Evolutionary conservation across 2,888 invertebrate genomes (phyloP).

Genomic region (Leptogaster cylindrica): DNA sequence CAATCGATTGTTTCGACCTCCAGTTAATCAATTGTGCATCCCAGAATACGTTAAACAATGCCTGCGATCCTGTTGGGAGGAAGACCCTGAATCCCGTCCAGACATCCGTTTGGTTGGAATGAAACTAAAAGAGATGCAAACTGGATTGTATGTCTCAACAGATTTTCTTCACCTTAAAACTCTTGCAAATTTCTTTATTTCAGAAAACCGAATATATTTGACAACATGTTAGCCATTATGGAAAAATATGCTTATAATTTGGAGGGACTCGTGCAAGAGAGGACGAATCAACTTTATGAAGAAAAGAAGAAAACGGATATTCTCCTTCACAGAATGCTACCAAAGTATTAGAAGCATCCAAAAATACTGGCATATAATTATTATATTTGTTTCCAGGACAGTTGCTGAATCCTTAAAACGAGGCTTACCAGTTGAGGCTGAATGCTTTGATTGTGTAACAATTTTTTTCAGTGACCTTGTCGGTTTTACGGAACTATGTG

Average conservation of each 20-base stretch:
- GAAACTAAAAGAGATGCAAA: slow-evolving; percentile 81
- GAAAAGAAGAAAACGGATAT: slow-evolving; percentile 88
- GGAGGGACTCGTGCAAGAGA: slow-evolving; percentile 81
- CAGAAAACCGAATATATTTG: slow-evolving; percentile 84
- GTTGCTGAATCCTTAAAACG: slow-evolving; percentile 81
- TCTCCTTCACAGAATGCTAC: slow-evolving; percentile 82
- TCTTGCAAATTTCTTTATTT: slow-evolving; percentile 39
- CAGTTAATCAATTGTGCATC: slow-evolving; percentile 69
- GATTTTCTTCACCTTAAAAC: no score
- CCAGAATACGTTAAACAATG: slow-evolving; percentile 78
- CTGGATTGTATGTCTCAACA: slow-evolving; percentile 64
- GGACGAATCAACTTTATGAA: slow-evolving; percentile 79
- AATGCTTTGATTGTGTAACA: slow-evolving; percentile 81
- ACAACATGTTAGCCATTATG: slow-evolving; percentile 90
- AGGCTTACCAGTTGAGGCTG: slow-evolving; percentile 80
- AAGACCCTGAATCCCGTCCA: slow-evolving; percentile 74
- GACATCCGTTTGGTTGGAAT: slow-evolving; percentile 78
- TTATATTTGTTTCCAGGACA: slow-evolving; percentile 64
- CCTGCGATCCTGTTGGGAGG: slow-evolving; percentile 81
- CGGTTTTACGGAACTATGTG: slow-evolving; percentile 81
- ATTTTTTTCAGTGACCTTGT: slow-evolving; percentile 87
- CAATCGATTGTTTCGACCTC: slow-evolving; percentile 68
- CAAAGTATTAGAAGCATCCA: slow-evolving; percentile 68
- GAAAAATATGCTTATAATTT: slow-evolving; percentile 89
- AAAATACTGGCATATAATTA: background rate